Conservation (phyloP, 23 tunicate genomes). For the Ciona savignyi region DNA sequence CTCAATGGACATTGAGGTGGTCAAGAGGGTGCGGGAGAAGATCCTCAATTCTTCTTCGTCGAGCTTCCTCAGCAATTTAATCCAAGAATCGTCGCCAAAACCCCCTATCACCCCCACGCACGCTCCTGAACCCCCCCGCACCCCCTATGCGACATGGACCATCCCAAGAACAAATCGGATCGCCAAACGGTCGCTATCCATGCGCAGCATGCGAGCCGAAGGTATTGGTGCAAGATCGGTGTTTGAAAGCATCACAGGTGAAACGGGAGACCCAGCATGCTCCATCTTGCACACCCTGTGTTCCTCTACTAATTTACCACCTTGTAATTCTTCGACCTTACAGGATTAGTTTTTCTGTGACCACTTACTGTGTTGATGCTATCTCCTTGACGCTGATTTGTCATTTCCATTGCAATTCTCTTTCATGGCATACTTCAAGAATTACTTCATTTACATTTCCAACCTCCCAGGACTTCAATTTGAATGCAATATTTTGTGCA, state of each 20-base stretch:
- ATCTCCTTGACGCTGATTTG: too few relatives aligned
- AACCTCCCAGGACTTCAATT: too few relatives aligned
- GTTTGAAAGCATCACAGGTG: conserved; percentile 35
- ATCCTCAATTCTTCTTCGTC: conserved; percentile 49
- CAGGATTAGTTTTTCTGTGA: too few relatives aligned
- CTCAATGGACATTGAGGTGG: conserved; percentile 26
- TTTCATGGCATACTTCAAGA: too few relatives aligned
- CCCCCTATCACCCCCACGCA: not conserved
- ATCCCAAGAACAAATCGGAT: conserved; percentile 49
- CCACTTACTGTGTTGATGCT: too few relatives aligned
- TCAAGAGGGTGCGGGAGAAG: conserved; percentile 30
- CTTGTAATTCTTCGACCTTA: too few relatives aligned
- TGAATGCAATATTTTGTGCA: too few relatives aligned
- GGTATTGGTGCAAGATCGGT: conserved; percentile 5
- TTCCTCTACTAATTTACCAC: too few relatives aligned
- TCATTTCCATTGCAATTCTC: too few relatives aligned
- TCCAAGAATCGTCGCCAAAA: conserved; percentile 25
- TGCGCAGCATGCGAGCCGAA: conserved; percentile 13
- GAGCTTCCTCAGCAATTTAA: conserved; percentile 32
- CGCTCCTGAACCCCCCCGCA: not conserved
- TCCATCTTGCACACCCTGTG: too few relatives aligned
- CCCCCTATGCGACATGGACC: conserved; percentile 49
- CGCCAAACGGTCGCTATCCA: conserved; percentile 28
- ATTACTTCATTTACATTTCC: too few relatives aligned
- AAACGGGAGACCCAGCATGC: too few relatives aligned